phyloP scores from a whole-genome alignment of 2,113 vertebrate species.

The Sula dactylatra region DNA sequence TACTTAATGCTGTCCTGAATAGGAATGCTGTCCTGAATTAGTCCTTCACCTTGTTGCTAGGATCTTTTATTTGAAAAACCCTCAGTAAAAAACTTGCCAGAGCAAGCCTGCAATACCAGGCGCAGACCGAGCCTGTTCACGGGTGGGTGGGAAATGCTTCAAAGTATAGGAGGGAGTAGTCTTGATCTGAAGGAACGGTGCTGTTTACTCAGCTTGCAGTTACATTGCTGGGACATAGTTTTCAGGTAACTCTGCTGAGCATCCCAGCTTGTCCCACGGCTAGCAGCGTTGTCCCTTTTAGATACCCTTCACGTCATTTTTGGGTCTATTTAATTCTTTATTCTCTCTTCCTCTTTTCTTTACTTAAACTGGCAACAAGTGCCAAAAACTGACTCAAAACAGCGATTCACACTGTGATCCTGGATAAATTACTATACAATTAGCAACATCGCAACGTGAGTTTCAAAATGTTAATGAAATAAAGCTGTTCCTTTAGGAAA shows the following conservation, averaged over 20 bases:
- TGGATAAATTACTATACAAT: constrained; percentile 17
- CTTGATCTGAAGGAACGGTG: background rate
- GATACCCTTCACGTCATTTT: background rate
- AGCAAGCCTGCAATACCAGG: constrained; percentile 23
- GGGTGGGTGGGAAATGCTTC: constrained; percentile 13
- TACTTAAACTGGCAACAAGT: background rate
- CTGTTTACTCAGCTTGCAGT: constrained; percentile 9
- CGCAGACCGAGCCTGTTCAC: background rate
- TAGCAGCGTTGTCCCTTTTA: background rate
- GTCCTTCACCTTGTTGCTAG: background rate
- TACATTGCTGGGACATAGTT: background rate
- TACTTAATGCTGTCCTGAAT: background rate
- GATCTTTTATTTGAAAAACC: background rate
- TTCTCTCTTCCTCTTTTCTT: background rate
- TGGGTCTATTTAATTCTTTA: background rate
- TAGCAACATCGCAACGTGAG: background rate
- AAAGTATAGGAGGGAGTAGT: background rate
- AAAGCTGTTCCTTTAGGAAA: constrained; percentile 35
- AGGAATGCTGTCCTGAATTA: background rate
- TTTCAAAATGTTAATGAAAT: constrained; percentile 34
- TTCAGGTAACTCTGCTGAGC: background rate
- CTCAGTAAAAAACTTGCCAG: background rate
- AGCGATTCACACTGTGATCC: constrained; percentile 16
- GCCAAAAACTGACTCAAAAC: constrained; percentile 3
- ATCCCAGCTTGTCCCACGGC: background rate